A percentile compares a stretch with the other conserved stretches of the same genome.
phyloP scores from a whole-genome alignment of 2,888 invertebrate species.

The Drosophila setosimentum region DNA sequence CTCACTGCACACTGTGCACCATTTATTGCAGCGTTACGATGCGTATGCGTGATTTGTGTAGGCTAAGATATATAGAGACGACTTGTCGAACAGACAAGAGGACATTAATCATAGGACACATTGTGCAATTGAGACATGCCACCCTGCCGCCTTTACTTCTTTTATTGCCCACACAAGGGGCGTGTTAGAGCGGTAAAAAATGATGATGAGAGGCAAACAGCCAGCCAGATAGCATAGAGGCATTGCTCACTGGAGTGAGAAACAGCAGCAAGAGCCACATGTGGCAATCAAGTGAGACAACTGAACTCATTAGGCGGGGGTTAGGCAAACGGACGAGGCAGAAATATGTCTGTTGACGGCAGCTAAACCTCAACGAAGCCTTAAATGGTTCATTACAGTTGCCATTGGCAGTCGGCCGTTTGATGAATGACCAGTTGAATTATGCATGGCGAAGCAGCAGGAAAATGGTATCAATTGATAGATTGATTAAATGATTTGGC shows the following conservation, averaged over 20 bases:
- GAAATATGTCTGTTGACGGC: conserved; percentile 8
- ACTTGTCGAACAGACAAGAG: conserved; percentile 20
- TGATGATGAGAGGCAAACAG: conserved; percentile 48
- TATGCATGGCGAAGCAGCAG: conserved; percentile 40
- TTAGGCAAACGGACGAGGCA: not conserved
- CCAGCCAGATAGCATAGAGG: conserved; percentile 22
- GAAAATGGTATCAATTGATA: conserved; percentile 47
- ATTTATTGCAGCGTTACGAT: not conserved
- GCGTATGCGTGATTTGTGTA: not conserved
- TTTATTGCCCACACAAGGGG: conserved; percentile 11
- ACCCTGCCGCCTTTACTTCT: conserved; percentile 17
- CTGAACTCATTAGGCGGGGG: conserved; percentile 56
- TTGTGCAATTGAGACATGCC: conserved; percentile 56
- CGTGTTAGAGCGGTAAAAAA: conserved; percentile 71
- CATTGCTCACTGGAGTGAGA: conserved; percentile 10
- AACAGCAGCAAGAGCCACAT: conserved; percentile 39
- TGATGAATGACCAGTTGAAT: conserved; percentile 53
- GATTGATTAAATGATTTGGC: conserved; percentile 57
- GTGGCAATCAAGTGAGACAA: conserved; percentile 59
- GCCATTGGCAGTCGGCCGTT: conserved; percentile 39
- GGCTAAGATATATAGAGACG: not conserved
- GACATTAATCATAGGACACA: conserved; percentile 76
- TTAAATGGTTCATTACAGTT: conserved; percentile 61
- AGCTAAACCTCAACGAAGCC: conserved; percentile 50
- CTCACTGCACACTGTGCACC: not conserved